Evolutionary conservation across 2,797 vertebrate genomes (phyloP).

Genomic region (Mionectes olivaceus): DNA sequence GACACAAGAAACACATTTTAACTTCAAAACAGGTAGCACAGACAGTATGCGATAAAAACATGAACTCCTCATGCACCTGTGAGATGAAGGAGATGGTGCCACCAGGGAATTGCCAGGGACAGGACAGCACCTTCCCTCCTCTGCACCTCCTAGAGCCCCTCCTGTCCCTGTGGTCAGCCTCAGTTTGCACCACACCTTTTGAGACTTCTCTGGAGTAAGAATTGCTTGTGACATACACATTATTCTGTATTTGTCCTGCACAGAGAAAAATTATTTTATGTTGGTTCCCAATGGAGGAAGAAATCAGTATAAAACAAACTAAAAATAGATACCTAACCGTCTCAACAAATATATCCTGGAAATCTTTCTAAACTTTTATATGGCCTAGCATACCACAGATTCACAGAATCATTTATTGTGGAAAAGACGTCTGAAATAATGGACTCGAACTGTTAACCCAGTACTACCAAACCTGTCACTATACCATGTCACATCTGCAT

Average conservation of each 20-base stretch:
- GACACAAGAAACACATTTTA: not conserved
- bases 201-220: not conserved
- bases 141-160: not conserved
- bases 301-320: not conserved
- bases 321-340: not conserved
- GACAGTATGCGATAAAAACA: not conserved
- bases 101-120: too few species aligned
- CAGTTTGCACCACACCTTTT: not conserved
- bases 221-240: not conserved
- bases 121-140: not conserved
- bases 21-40: not conserved
- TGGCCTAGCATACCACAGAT: not conserved
- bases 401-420: not conserved
- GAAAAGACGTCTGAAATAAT: not conserved
- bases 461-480: not conserved
- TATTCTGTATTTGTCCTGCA: not conserved
- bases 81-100: not conserved
- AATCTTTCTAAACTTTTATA: not conserved
- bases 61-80: accelerated
- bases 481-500: not conserved
- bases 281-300: not conserved
- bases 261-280: not conserved
- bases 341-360: not conserved
- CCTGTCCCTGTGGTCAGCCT: too few species aligned
- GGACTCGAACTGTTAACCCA: accelerated